phyloP scores from a whole-genome alignment of 2,113 vertebrate genomes.

The Hypanus sabinus region DNA sequence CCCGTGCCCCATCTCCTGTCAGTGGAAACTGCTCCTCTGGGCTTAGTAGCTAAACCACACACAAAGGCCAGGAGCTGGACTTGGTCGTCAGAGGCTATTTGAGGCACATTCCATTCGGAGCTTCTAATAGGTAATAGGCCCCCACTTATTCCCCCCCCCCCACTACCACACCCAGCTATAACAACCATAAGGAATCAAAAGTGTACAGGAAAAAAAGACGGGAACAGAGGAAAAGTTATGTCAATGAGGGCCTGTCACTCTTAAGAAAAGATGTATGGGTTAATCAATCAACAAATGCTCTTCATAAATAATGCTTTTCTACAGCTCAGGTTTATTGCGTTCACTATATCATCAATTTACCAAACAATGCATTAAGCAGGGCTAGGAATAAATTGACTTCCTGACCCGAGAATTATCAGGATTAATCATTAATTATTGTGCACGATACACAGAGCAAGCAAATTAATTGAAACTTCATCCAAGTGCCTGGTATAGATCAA shows the following conservation, averaged over 20 bases:
- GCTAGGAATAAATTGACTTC: constrained; percentile 10
- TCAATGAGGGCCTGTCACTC: not conserved
- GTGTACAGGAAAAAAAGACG: not conserved
- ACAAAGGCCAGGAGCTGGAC: no score
- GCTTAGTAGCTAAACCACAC: no score
- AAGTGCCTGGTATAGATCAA: not conserved
- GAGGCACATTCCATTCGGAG: no score
- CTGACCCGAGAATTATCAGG: constrained; percentile 25
- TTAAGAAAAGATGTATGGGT: not conserved
- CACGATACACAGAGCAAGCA: constrained; percentile 9
- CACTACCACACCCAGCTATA: no score
- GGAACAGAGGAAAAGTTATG: not conserved
- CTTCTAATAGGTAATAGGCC: no score
- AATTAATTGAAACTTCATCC: constrained; percentile 28
- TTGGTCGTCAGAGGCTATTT: no score
- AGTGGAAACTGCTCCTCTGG: no score
- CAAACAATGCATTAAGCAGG: constrained; percentile 20
- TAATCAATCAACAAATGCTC: constrained; percentile 17
- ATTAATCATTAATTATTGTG: constrained; percentile 32
- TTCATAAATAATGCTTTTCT: constrained; percentile 4
- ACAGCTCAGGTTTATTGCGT: constrained; percentile 16
- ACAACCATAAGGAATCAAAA: no score
- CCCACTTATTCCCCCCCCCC: no score
- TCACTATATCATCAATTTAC: constrained; percentile 29
- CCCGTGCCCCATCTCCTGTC: no score